Conservation (phyloP, 2,113 vertebrate species). For the Merops nubicus region DNA sequence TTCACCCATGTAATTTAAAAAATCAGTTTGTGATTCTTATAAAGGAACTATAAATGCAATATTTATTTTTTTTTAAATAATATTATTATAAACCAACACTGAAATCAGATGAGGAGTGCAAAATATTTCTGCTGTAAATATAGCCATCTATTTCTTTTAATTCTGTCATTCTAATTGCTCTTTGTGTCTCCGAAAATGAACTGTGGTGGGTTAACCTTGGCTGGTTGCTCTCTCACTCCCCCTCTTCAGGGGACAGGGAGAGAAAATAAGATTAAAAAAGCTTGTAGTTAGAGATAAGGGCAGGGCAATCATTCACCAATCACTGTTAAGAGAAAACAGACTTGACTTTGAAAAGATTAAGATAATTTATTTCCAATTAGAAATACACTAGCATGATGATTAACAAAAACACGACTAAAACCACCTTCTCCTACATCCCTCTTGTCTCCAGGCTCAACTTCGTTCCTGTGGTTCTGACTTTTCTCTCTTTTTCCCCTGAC, state of each 20-base stretch:
- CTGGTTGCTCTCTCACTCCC: not conserved
- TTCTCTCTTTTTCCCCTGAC: not conserved
- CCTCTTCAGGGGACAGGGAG: not conserved
- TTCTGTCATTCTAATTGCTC: not conserved
- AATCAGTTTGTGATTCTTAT: not conserved
- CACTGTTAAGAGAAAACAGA: not conserved
- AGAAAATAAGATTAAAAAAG: not conserved
- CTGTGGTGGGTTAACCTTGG: not conserved
- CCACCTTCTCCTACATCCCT: rapidly evolving
- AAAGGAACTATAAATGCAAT: not conserved
- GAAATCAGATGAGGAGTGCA: not conserved
- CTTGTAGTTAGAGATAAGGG: not conserved
- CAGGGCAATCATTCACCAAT: not conserved
- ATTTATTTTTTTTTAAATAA: not conserved
- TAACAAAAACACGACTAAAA: not conserved
- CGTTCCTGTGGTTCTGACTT: not conserved
- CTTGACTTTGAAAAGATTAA: not conserved
- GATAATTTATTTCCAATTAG: not conserved
- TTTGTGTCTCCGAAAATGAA: not conserved
- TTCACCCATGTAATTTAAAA: not conserved
- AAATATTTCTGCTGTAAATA: not conserved
- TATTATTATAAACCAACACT: not conserved
- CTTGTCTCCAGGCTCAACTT: not conserved
- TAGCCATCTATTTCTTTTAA: not conserved
- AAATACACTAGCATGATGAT: not conserved